Percentiles rank a stretch among this genome's conserved stretches.
Evolutionary conservation across 2,797 vertebrate species (phyloP).

Genomic region (Garrulus glandarius): DNA sequence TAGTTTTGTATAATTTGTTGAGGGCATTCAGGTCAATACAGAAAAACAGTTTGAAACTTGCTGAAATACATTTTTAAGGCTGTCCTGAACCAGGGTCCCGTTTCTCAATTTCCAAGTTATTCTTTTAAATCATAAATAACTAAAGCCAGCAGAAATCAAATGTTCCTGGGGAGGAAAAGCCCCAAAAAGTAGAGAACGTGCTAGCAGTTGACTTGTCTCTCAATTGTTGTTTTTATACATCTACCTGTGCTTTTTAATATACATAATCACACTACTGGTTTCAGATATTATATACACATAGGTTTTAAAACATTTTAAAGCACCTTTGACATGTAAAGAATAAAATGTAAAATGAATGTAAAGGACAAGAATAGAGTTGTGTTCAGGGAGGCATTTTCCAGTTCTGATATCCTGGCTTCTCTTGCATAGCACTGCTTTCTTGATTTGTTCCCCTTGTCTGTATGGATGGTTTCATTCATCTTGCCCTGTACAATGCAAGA

Average conservation of each 20-base stretch:
- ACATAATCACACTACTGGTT: fast-evolving
- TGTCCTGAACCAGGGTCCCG: neutral
- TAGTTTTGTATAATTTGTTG: neutral
- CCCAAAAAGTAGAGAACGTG: neutral
- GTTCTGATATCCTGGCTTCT: neutral
- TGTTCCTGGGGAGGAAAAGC: neutral
- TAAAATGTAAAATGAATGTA: too few species aligned
- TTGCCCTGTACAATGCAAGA: neutral
- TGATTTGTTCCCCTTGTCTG: neutral
- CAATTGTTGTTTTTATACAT: neutral
- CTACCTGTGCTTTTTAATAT: neutral
- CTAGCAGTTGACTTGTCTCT: neutral
- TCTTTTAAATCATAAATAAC: neutral
- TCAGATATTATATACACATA: neutral
- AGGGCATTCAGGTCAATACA: neutral
- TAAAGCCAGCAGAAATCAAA: neutral
- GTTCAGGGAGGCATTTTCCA: neutral
- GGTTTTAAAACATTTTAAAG: neutral
- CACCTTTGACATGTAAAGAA: neutral
- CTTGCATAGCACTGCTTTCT: neutral
- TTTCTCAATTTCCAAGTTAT: neutral
- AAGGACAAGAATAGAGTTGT: neutral
- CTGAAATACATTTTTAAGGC: neutral
- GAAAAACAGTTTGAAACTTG: neutral
- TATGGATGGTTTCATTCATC: neutral